Conservation (phyloP, 2,113 vertebrate species). For the Poeciliopsis occidentalis region DNA sequence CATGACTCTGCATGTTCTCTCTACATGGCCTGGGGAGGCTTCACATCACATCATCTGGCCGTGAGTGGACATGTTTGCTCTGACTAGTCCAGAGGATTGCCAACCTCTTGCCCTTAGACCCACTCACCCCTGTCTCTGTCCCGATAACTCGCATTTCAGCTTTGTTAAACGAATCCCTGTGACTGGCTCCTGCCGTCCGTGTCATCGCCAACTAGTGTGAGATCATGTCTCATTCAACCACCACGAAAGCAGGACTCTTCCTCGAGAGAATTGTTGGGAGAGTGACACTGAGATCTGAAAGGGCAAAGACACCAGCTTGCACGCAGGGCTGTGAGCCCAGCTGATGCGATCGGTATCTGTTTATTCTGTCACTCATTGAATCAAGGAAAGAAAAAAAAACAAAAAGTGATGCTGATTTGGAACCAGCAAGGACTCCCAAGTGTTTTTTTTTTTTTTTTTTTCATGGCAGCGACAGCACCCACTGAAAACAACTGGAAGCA, state of each 20-base stretch:
- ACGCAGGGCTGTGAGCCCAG: constrained; percentile 2
- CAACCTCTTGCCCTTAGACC: constrained; percentile 19
- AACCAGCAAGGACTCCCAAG: constrained; percentile 7
- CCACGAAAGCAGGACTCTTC: constrained; percentile 31
- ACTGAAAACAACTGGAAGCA: constrained; percentile 12
- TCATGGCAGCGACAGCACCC: neutral
- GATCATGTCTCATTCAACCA: constrained; percentile 55
- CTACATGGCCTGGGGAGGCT: constrained; percentile 51
- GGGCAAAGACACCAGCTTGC: constrained; percentile 24
- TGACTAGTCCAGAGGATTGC: constrained; percentile 58
- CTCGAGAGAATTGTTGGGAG: constrained; percentile 47
- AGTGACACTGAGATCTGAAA: constrained; percentile 38
- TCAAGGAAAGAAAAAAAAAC: constrained; percentile 13
- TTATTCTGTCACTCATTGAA: constrained; percentile 30
- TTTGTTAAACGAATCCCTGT: constrained; percentile 48
- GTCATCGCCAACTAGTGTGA: constrained; percentile 55
- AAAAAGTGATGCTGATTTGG: constrained; percentile 23
- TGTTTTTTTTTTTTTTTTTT: constrained; percentile 22
- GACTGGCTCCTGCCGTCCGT: constrained; percentile 60
- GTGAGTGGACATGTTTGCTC: constrained; percentile 63
- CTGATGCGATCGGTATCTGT: constrained; percentile 27
- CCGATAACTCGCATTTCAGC: constrained; percentile 47
- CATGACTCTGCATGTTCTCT: constrained; percentile 54
- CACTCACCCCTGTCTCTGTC: constrained; percentile 5
- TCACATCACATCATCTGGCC: constrained; percentile 60